phyloP scores from a whole-genome alignment of 2,113 vertebrate species.

The Rhinopomastus cyanomelas region DNA sequence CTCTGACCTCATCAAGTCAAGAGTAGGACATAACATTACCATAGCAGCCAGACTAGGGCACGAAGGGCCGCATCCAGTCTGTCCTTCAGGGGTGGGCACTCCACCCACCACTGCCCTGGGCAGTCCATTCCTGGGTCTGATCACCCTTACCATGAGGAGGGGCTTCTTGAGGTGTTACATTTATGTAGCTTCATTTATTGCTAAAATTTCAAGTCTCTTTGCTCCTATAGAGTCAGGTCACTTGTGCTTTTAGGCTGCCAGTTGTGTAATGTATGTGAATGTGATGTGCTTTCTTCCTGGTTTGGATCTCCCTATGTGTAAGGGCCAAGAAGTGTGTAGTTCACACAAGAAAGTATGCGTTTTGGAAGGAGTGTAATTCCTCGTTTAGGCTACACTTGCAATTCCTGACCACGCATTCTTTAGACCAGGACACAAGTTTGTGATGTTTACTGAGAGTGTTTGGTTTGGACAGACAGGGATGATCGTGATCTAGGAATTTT shows the following conservation, averaged over 20 bases:
- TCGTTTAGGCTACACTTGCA: not conserved
- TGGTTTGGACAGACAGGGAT: not conserved
- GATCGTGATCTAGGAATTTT: not conserved
- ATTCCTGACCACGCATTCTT: not conserved
- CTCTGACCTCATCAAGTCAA: too few relatives aligned
- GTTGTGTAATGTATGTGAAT: not conserved
- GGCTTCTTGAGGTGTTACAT: not conserved
- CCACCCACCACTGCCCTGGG: too few relatives aligned
- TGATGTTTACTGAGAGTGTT: not conserved
- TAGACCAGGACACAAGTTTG: not conserved
- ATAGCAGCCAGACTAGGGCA: too few relatives aligned
- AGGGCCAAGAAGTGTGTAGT: not conserved
- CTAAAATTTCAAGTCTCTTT: not conserved
- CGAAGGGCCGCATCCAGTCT: too few relatives aligned
- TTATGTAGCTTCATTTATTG: not conserved
- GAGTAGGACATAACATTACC: too few relatives aligned
- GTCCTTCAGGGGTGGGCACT: too few relatives aligned
- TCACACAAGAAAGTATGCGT: not conserved
- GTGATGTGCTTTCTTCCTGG: not conserved
- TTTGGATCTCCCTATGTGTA: not conserved
- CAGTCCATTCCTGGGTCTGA: too few relatives aligned
- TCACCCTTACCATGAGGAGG: too few relatives aligned
- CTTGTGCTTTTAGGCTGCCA: not conserved
- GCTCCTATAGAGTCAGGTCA: not conserved
- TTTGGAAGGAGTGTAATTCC: not conserved